Evolutionary conservation across 53 echinoderm and acorn worm species (phyloP).

Genomic region (Luidia sarsii): DNA sequence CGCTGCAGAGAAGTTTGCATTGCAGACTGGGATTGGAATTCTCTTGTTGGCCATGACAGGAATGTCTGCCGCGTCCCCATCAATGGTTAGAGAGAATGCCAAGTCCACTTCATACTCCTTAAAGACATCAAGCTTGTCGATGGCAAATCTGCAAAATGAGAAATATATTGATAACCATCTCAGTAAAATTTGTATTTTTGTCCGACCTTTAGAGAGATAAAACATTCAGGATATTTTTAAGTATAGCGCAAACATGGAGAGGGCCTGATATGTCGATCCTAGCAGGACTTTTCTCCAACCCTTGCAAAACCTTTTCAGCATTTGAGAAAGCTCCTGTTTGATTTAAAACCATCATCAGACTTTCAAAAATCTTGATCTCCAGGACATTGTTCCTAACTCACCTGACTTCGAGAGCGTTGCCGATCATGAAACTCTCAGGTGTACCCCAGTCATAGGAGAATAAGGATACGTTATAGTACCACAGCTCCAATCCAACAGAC

Average conservation of each 20-base stretch:
- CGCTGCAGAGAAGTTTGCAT: not conserved
- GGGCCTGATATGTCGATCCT: no score
- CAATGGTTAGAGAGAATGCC: not conserved
- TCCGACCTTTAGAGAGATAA: no score
- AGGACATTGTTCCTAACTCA: no score
- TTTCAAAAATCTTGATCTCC: no score
- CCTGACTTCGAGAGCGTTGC: constrained; percentile 11
- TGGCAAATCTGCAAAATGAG: constrained; percentile 4
- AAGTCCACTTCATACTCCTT: constrained; percentile 36
- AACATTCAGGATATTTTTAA: no score
- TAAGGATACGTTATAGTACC: constrained; percentile 17
- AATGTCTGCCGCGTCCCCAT: constrained; percentile 13
- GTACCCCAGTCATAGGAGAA: constrained; percentile 25
- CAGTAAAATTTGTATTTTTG: no score
- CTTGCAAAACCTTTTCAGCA: no score
- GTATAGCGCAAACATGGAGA: no score
- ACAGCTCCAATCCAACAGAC: constrained; percentile 10
- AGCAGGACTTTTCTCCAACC: no score
- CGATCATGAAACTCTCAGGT: constrained; percentile 11
- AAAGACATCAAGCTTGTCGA: constrained; percentile 23
- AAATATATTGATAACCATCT: not conserved
- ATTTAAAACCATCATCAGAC: no score
- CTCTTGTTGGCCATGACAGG: constrained; percentile 4
- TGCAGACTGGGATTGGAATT: constrained; percentile 33
- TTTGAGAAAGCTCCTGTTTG: no score